phyloP scores from a whole-genome alignment of 1,140 invertebrate species.

The Hormaphis cornu region DNA sequence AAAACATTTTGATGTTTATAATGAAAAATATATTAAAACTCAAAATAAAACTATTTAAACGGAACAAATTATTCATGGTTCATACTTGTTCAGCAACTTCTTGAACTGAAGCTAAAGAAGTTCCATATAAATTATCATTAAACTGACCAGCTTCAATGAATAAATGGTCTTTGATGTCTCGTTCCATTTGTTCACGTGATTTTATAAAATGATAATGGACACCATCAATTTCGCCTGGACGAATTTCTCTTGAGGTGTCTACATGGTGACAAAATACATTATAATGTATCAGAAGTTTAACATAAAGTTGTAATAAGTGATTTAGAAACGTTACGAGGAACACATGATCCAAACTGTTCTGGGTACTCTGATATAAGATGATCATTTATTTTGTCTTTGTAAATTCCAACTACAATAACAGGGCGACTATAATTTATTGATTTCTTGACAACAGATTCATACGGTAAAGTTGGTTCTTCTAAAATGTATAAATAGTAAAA shows the following conservation, averaged over 20 bases:
- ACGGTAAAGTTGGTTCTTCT: slow-evolving; percentile 32
- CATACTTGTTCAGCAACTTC: slow-evolving; percentile 76
- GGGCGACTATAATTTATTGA: slow-evolving; percentile 80
- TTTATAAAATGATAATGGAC: slow-evolving; percentile 98
- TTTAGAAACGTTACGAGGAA: slow-evolving; percentile 56
- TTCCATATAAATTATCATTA: slow-evolving; percentile 98
- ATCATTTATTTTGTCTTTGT: slow-evolving; percentile 98
- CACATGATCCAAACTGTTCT: slow-evolving; percentile 97
- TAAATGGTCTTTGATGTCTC: slow-evolving; percentile 95
- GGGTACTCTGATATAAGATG: slow-evolving; percentile 97
- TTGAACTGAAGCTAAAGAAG: slow-evolving; percentile 89
- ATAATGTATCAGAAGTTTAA: neutral
- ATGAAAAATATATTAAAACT: neutral
- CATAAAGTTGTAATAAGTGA: neutral
- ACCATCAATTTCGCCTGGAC: slow-evolving; percentile 94
- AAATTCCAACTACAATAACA: slow-evolving; percentile 92
- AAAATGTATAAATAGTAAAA: slow-evolving; percentile 10
- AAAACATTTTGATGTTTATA: neutral
- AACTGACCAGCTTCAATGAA: slow-evolving; percentile 99
- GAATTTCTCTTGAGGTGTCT: slow-evolving; percentile 83
- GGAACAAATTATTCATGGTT: neutral
- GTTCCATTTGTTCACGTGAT: slow-evolving; percentile 96
- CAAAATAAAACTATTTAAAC: neutral
- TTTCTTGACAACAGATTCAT: slow-evolving; percentile 51
- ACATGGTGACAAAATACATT: neutral